Evolutionary conservation across 2,113 vertebrate species (phyloP).

Genomic region (Lycaon pictus): DNA sequence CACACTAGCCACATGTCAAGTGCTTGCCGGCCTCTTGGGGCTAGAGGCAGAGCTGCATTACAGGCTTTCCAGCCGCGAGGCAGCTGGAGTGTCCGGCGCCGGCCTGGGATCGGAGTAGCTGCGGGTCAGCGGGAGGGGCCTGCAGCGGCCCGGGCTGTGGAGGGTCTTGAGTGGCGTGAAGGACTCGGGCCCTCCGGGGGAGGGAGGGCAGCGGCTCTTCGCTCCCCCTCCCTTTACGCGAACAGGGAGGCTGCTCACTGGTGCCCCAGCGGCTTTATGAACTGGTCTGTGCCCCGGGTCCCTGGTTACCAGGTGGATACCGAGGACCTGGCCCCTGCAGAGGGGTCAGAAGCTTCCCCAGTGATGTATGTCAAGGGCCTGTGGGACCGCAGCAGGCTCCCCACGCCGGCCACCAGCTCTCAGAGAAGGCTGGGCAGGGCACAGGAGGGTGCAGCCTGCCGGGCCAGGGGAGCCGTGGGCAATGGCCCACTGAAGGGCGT

Average conservation of each 20-base stretch:
- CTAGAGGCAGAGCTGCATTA: not conserved
- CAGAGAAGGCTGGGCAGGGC: not conserved
- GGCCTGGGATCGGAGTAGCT: not conserved
- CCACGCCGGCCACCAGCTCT: not conserved
- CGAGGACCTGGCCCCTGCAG: not conserved
- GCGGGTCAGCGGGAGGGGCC: not conserved
- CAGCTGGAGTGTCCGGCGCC: not conserved
- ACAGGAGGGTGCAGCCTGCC: not conserved
- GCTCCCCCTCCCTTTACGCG: not conserved
- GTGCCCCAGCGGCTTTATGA: not conserved
- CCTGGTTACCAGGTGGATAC: not conserved
- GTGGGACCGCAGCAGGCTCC: not conserved
- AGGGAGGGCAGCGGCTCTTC: not conserved
- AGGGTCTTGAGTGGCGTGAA: not conserved
- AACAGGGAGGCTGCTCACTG: not conserved
- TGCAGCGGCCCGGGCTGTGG: not conserved
- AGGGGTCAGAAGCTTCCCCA: not conserved
- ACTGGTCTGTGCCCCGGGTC: not conserved
- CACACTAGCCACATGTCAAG: not conserved
- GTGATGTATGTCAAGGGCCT: not conserved
- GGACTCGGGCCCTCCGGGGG: not conserved
- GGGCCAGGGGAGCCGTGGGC: fast-evolving
- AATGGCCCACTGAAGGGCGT: not conserved
- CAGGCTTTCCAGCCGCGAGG: not conserved
- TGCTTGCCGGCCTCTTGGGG: not conserved